Evolutionary conservation across 2,113 vertebrate species (phyloP).

Genomic region (Thalassarche chlororhynchos): DNA sequence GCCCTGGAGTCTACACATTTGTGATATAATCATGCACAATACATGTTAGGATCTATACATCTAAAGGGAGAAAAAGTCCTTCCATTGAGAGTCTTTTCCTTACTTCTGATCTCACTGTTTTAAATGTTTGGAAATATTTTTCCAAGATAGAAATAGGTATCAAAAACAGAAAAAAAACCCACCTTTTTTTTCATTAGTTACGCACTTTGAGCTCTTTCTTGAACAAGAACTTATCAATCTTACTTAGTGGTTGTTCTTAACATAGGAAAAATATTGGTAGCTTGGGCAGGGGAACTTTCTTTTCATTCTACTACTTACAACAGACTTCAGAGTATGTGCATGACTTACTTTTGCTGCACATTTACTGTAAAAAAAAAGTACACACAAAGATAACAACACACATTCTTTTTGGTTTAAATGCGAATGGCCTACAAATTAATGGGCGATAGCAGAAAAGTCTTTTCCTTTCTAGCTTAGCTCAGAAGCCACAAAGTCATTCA

Average conservation of each 20-base stretch:
- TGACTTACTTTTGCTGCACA: neutral
- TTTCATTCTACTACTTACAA: neutral
- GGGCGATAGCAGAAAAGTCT: neutral
- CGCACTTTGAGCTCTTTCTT: neutral
- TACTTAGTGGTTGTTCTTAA: neutral
- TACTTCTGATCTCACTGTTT: neutral
- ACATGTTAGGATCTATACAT: neutral
- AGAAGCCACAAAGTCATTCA: neutral
- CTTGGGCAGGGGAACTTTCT: neutral
- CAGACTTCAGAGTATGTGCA: neutral
- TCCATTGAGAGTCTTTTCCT: neutral
- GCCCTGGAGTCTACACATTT: neutral
- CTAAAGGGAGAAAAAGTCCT: neutral
- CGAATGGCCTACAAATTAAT: neutral
- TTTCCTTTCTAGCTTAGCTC: conserved; percentile 6
- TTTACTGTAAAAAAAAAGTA: neutral
- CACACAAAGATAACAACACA: neutral
- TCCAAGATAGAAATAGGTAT: neutral
- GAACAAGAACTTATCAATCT: neutral
- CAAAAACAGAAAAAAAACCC: neutral
- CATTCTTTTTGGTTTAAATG: neutral
- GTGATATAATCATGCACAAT: neutral
- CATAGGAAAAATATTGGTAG: neutral
- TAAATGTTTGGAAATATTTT: neutral
- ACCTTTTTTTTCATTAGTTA: neutral